phyloP scores from a whole-genome alignment of 1,140 invertebrate species.

The Rhopalosiphum maidis region DNA sequence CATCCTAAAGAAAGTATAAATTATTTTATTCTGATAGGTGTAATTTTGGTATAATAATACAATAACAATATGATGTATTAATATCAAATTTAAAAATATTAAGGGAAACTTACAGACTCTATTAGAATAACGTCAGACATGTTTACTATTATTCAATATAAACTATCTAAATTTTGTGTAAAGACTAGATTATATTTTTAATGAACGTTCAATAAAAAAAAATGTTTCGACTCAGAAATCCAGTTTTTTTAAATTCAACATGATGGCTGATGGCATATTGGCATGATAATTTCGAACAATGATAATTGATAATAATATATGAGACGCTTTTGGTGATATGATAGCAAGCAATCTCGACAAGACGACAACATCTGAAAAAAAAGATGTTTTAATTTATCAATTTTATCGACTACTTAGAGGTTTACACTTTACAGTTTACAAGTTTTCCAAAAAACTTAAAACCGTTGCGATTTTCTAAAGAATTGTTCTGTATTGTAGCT shows the following conservation, averaged over 20 bases:
- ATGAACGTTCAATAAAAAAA: background rate
- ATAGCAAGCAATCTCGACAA: conserved; percentile 2
- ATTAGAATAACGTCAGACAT: conserved; percentile 33
- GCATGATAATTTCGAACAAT: background rate
- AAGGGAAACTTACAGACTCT: conserved; percentile 46
- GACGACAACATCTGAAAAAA: background rate
- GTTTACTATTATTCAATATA: background rate
- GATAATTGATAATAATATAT: conserved; percentile 1
- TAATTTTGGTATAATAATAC: background rate
- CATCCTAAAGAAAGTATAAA: conserved; percentile 65
- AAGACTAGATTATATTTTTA: background rate
- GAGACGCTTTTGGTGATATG: background rate
- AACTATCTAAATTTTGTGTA: background rate
- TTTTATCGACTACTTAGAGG: background rate
- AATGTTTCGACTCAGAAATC: background rate
- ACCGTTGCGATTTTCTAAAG: background rate
- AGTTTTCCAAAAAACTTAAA: background rate
- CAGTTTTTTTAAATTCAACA: background rate
- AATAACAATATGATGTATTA: background rate
- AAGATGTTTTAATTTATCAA: background rate
- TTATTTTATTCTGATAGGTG: background rate
- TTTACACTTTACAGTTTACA: background rate
- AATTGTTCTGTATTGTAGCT: background rate
- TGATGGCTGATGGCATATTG: background rate
- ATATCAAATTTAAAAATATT: background rate